phyloP scores from a whole-genome alignment of 1,140 invertebrate species.

The Aphelinus atriplicis region DNA sequence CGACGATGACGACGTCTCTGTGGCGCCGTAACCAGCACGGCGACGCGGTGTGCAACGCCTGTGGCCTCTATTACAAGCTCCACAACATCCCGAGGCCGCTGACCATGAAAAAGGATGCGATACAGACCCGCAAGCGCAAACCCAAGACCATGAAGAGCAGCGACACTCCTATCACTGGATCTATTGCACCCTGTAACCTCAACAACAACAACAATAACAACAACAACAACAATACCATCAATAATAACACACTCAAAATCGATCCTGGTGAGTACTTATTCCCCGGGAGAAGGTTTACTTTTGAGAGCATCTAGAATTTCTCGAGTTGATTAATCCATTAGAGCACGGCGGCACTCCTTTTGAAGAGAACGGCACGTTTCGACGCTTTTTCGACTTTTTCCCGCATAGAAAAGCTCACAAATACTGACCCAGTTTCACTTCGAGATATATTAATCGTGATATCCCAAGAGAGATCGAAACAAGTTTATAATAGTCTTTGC shows the following conservation, averaged over 20 bases:
- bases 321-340: too few relatives aligned
- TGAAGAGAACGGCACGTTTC: too few relatives aligned
- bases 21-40: constrained; percentile 89
- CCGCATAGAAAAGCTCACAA: too few relatives aligned
- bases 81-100: constrained; percentile 88
- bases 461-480: too few relatives aligned
- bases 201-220: constrained; percentile 53
- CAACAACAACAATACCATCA: constrained; percentile 48
- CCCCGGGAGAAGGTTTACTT: background rate
- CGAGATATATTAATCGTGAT: too few relatives aligned
- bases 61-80: constrained; percentile 92
- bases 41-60: constrained; percentile 94
- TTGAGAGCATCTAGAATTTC: background rate
- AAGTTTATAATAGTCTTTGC: too few relatives aligned
- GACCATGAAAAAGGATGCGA: constrained; percentile 96
- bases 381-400: too few relatives aligned
- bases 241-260: constrained; percentile 49
- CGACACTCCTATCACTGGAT: constrained; percentile 48
- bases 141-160: constrained; percentile 74
- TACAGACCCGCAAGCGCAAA: constrained; percentile 92
- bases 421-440: too few relatives aligned
- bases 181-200: constrained; percentile 35
- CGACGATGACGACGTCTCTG: constrained; percentile 85
- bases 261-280: constrained; percentile 49
- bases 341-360: too few relatives aligned